Conservation (phyloP, 2,888 invertebrate genomes). For the Metalampra italica region DNA sequence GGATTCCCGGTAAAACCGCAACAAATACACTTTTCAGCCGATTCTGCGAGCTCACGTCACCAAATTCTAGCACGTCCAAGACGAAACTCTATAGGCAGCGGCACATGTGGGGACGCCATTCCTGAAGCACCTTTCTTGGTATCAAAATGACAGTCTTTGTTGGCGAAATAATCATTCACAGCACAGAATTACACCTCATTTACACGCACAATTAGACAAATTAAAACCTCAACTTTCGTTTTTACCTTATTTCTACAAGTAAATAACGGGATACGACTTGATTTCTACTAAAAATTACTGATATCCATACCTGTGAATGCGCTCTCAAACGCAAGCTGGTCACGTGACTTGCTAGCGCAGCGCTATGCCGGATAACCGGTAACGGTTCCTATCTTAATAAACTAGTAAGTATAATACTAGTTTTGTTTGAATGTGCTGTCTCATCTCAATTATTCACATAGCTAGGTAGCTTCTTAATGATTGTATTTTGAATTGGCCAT, state of each 20-base stretch:
- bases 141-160: slow-evolving; percentile 80
- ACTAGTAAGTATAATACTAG: too few relatives aligned
- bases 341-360: slow-evolving; percentile 80
- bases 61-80: slow-evolving; percentile 54
- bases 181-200: slow-evolving; percentile 53
- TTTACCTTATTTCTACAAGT: slow-evolving; percentile 64
- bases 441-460: too few relatives aligned
- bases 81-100: slow-evolving; percentile 67
- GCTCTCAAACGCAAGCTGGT: slow-evolving; percentile 83
- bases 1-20: slow-evolving; percentile 33
- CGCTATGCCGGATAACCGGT: neutral
- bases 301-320: slow-evolving; percentile 83
- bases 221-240: slow-evolving; percentile 32
- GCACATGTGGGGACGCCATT: slow-evolving; percentile 88
- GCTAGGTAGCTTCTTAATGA: too few relatives aligned
- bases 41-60: slow-evolving; percentile 59
- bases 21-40: slow-evolving; percentile 44
- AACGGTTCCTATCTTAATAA: neutral
- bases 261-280: slow-evolving; percentile 55
- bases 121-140: slow-evolving; percentile 82
- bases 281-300: slow-evolving; percentile 68
- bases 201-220: slow-evolving; percentile 55
- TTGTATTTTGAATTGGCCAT: too few relatives aligned
- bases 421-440: too few relatives aligned
- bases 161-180: slow-evolving; percentile 62